phyloP scores from a whole-genome alignment of 2,113 vertebrate genomes.

The Blennius ocellaris region DNA sequence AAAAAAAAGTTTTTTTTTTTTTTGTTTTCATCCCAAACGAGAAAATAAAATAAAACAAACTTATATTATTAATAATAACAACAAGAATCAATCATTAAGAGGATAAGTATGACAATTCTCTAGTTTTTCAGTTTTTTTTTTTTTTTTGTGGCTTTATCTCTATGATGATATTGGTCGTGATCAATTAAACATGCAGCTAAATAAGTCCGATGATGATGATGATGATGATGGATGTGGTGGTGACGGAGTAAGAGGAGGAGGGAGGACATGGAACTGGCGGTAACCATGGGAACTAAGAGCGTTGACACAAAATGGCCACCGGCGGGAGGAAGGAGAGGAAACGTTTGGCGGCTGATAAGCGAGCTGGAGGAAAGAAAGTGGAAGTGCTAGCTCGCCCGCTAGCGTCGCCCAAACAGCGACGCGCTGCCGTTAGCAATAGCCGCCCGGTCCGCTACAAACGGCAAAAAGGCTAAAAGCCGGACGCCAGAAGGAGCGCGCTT shows the following conservation, averaged over 20 bases:
- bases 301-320: constrained; percentile 37
- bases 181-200: constrained; percentile 83
- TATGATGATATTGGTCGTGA: constrained; percentile 82
- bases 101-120: constrained; percentile 85
- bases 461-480: not conserved
- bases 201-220: constrained; percentile 80
- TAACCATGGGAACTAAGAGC: constrained; percentile 15
- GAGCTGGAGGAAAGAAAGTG: not conserved
- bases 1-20: constrained; percentile 76
- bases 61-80: constrained; percentile 84
- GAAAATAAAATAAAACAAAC: constrained; percentile 88
- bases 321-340: not conserved
- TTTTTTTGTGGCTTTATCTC: constrained; percentile 74
- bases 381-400: not conserved
- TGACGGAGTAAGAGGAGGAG: constrained; percentile 55
- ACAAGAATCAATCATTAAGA: constrained; percentile 85
- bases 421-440: not conserved
- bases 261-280: constrained; percentile 17
- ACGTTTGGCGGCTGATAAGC: not conserved
- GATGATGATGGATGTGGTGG: constrained; percentile 73
- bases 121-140: constrained; percentile 60
- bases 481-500: not conserved
- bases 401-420: not conserved
- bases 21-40: constrained; percentile 85
- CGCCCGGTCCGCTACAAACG: no score